Conservation (phyloP, 1,140 invertebrate species). For the Nephila pilipes region DNA sequence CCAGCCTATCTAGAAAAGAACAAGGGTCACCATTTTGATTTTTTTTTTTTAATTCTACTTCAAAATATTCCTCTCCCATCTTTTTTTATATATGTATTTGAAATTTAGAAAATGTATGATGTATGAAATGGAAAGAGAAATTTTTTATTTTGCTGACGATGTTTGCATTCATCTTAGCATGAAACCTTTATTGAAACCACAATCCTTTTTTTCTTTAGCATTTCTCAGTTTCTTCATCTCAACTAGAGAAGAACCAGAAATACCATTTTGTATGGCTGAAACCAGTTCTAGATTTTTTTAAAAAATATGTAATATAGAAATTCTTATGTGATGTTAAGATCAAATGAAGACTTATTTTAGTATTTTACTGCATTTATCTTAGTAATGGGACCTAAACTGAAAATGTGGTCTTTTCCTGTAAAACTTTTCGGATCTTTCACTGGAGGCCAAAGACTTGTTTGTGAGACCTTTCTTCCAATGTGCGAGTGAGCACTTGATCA, state of each 20-base stretch:
- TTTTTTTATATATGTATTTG: neutral
- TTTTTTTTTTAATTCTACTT: neutral
- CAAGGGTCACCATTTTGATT: neutral
- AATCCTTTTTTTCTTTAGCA: neutral
- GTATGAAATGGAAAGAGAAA: neutral
- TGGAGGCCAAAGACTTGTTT: neutral
- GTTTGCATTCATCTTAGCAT: neutral
- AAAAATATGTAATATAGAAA: too few species aligned
- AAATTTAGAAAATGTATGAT: neutral
- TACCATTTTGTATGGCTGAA: too few species aligned
- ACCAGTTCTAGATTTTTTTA: too few species aligned
- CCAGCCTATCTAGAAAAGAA: slow-evolving; percentile 1
- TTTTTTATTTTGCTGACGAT: neutral
- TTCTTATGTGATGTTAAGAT: neutral
- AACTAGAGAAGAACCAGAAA: too few species aligned
- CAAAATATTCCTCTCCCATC: neutral
- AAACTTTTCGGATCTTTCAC: neutral
- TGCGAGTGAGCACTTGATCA: neutral
- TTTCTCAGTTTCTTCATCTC: neutral
- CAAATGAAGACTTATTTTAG: slow-evolving; percentile 13
- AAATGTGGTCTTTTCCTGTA: neutral
- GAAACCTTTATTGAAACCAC: neutral
- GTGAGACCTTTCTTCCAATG: neutral
- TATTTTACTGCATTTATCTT: slow-evolving; percentile 18
- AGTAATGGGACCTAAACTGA: neutral